Evolutionary conservation across 2,888 invertebrate species (phyloP), one percentile per base, ranked within the genome.

Genomic region (Dryobotodes eremita): DNA sequence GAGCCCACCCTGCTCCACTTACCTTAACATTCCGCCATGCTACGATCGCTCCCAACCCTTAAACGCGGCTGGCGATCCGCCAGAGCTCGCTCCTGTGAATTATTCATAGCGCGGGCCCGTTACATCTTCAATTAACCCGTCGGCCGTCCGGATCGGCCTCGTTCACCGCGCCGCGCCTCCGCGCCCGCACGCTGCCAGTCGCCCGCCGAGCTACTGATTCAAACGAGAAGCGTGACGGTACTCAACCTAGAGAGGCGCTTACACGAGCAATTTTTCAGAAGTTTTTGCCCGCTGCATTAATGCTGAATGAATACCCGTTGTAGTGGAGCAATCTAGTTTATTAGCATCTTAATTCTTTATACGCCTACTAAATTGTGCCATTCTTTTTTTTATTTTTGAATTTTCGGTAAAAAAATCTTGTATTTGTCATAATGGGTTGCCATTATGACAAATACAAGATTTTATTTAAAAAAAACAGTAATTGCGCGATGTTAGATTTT

Each of bases 121-220:
- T 89, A 90, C 90, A 89, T 90, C 90, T 90, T 88, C 91, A 90
- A 90, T 90, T 90, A 91, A 90, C 89, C 88, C 88, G 87, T 84
- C 79, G 82, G 82, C 82, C 82, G 83, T 68, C 77, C 77, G 76
- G 75, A 79, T 77, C 82, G 73, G 86, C 84, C 79, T 75, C 86
- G 84, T 72, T 75, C 84, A 75, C 84, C 78, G 23, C 80, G 72
- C 72, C 50, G 61, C 83, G 31, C 31, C 31, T 3, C 31, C 70
- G 55, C 78, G 42, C 42, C 42, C 42, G 53, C 79, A 53, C 79
- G 69, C 79, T 50, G 76, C 82, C 46, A 11, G 50, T 23, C 26
- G 42, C 48, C 73, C 59, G 77, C 46, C 53, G 62, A 71, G 17
- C 80, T 61, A 61, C 85, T 80, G 85, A 79, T 84, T 86, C 76